These are phyloP conservation scores for Aulostomus chinensis DNA, from an alignment of 2,797 vertebrate species.

Conservation along the genomic window DNA sequence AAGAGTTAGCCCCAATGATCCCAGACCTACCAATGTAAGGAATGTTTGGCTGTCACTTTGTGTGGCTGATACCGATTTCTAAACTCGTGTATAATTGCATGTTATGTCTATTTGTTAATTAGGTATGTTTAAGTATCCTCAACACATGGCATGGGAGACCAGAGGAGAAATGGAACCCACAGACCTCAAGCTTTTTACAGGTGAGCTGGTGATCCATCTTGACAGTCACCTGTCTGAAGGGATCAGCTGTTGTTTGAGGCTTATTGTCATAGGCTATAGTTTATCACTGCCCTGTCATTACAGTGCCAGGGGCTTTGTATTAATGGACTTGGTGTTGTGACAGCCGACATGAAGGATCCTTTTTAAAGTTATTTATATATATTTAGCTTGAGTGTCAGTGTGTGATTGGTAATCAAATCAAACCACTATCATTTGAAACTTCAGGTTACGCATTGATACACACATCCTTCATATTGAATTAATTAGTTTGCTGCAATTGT, in stretches of 20 bases:
- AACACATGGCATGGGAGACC: slow-evolving; percentile 99
- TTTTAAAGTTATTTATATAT: slow-evolving; percentile 45
- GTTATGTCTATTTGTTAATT: slow-evolving; percentile 12
- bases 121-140: slow-evolving; percentile 99
- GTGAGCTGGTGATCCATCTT: slow-evolving; percentile 71
- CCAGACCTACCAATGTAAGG: too few species aligned
- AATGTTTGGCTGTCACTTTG: not conserved
- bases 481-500: slow-evolving; percentile 2
- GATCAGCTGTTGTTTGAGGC: slow-evolving; percentile 25
- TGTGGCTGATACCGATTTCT: too few species aligned
- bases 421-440: slow-evolving; percentile 24
- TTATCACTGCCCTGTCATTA: slow-evolving; percentile 37
- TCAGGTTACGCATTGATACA: slow-evolving; percentile 10
- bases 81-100: not conserved
- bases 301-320: slow-evolving; percentile 14
- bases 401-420: slow-evolving; percentile 38
- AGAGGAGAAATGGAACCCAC: slow-evolving; percentile 99
- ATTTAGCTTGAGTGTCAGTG: slow-evolving; percentile 21
- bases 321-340: slow-evolving; percentile 31
- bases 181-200: slow-evolving; percentile 99
- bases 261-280: slow-evolving; percentile 19
- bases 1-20: too few species aligned
- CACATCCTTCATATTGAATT: slow-evolving; percentile 25
- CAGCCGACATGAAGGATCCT: slow-evolving; percentile 47
- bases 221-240: slow-evolving; percentile 7